These are phyloP conservation scores for Glomeris maerens DNA, from an alignment of 1,140 invertebrate species.

Conservation along the genomic window DNA sequence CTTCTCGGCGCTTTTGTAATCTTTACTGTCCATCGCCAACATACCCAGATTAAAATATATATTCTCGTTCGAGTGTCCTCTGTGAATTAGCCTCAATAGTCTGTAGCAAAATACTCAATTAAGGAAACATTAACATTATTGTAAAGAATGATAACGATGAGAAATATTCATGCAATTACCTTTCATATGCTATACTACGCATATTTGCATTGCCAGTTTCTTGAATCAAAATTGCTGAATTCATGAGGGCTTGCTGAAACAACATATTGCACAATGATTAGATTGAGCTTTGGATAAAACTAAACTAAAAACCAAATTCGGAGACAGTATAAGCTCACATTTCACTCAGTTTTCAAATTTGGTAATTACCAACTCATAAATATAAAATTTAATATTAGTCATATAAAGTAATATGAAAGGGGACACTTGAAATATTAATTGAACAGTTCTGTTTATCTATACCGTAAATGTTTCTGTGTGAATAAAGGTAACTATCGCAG, in stretches of 20 bases:
- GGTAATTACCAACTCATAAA: no score
- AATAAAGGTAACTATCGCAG: no score
- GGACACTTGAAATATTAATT: no score
- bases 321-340: no score
- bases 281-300: no score
- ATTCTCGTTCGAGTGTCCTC: conserved; percentile 9
- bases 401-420: no score
- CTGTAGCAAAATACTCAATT: conserved; percentile 23
- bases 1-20: conserved; percentile 66
- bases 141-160: no score
- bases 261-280: no score
- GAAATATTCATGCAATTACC: conserved; percentile 5
- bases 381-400: no score
- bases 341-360: no score
- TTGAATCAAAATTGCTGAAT: conserved; percentile 87
- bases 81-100: conserved; percentile 8
- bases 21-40: conserved; percentile 23
- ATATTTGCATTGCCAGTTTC: conserved; percentile 27
- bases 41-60: conserved; percentile 16
- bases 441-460: no score
- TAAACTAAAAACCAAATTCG: not conserved
- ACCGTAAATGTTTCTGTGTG: no score
- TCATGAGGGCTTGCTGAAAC: conserved; percentile 68
- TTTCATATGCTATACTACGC: conserved; percentile 16
- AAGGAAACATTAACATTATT: not conserved